Percentiles rank a stretch among this genome's conserved stretches.
Conservation (phyloP, 2,888 invertebrate species). For the Alloplasta piceator region DNA sequence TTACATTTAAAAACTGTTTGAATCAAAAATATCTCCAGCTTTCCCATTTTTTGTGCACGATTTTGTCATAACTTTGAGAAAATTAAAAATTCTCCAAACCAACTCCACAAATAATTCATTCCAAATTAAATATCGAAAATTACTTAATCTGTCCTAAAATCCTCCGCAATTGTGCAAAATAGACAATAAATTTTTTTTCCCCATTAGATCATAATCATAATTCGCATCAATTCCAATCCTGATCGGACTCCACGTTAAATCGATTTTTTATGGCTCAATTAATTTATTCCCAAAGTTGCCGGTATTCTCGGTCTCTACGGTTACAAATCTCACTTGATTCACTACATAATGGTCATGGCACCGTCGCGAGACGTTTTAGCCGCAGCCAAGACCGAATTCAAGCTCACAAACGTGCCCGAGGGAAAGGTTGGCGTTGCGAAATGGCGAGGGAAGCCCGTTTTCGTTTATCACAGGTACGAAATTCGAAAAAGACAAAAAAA, state of each 20-base stretch:
- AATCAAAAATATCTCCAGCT: background rate
- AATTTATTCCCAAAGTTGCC: slow-evolving; percentile 82
- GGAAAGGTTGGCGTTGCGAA: slow-evolving; percentile 88
- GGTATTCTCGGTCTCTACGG: slow-evolving; percentile 86
- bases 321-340: slow-evolving; percentile 86
- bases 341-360: slow-evolving; percentile 86
- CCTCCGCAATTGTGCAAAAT: too few species aligned
- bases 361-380: slow-evolving; percentile 91
- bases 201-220: too few species aligned
- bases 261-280: slow-evolving; percentile 73
- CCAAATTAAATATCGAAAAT: too few species aligned
- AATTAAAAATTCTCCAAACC: too few species aligned
- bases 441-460: slow-evolving; percentile 94
- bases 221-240: background rate
- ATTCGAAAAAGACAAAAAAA: background rate
- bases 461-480: slow-evolving; percentile 87
- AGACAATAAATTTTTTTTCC: slow-evolving; percentile 9
- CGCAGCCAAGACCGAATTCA: slow-evolving; percentile 90
- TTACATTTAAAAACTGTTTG: background rate
- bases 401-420: slow-evolving; percentile 88
- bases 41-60: background rate
- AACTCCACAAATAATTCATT: too few species aligned
- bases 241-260: slow-evolving; percentile 22
- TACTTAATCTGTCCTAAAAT: too few species aligned
- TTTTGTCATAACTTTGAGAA: too few species aligned